Evolutionary conservation across 1,140 invertebrate genomes (phyloP).

Genomic region (Procambarus clarkii): DNA sequence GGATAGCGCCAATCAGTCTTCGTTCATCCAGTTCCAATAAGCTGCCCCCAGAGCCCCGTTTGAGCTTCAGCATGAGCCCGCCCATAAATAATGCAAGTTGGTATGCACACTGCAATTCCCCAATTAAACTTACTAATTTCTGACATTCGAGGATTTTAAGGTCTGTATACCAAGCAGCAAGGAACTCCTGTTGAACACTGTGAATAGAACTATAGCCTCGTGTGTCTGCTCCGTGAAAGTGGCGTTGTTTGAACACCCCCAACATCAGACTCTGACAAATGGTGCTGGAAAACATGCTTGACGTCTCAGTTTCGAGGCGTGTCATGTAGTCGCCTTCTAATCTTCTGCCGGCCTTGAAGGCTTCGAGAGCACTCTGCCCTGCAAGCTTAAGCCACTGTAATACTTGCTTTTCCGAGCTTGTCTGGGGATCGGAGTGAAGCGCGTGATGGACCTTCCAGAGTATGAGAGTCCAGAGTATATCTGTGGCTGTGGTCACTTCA

Average conservation of each 20-base stretch:
- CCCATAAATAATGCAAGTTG: slow-evolving; percentile 30
- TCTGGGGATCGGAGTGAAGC: neutral
- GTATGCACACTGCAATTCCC: neutral
- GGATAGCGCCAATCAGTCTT: slow-evolving; percentile 21
- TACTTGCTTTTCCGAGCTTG: neutral
- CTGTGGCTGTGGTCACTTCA: slow-evolving; percentile 26
- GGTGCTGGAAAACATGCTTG: neutral
- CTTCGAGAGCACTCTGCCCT: neutral
- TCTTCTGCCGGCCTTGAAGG: slow-evolving; percentile 24
- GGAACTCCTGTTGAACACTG: slow-evolving; percentile 21
- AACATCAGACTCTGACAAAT: neutral
- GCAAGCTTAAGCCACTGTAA: slow-evolving; percentile 15
- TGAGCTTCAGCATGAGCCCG: slow-evolving; percentile 1
- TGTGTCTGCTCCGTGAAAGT: neutral
- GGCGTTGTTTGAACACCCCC: neutral
- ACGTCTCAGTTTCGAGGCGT: neutral
- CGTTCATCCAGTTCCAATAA: slow-evolving; percentile 23
- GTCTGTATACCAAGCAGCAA: slow-evolving; percentile 24
- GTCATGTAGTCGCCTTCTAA: slow-evolving; percentile 6
- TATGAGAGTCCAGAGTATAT: slow-evolving; percentile 35
- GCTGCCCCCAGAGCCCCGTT: neutral
- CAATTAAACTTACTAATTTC: neutral
- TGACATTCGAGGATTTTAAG: slow-evolving; percentile 21
- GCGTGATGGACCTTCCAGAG: neutral
- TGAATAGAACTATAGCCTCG: neutral